Evolutionary conservation across 2,888 invertebrate species (phyloP).

Genomic region (Dermolepida albohirtum): DNA sequence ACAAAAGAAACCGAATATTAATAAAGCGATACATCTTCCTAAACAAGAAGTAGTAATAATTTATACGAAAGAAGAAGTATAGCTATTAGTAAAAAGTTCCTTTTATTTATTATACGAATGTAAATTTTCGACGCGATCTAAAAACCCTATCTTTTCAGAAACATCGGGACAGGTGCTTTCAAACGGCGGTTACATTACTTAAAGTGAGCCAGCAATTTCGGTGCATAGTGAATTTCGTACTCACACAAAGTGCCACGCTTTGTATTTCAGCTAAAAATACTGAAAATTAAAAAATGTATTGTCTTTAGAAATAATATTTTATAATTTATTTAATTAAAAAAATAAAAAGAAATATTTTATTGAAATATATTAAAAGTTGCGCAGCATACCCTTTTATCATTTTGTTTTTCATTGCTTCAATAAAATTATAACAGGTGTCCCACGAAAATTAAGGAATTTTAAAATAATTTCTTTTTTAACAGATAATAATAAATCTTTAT

Average conservation of each 20-base stretch:
- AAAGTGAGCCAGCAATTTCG: conserved; percentile 47
- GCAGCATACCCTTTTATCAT: too few relatives aligned
- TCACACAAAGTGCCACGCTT: background rate
- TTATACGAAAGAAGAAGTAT: conserved; percentile 38
- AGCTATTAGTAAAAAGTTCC: conserved; percentile 39
- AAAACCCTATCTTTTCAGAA: conserved; percentile 28
- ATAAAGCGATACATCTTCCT: conserved; percentile 43
- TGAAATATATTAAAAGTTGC: too few relatives aligned
- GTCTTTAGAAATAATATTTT: too few relatives aligned
- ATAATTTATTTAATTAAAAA: too few relatives aligned
- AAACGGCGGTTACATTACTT: conserved; percentile 45
- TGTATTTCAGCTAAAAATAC: too few relatives aligned
- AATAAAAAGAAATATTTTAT: too few relatives aligned
- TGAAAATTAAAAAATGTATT: too few relatives aligned
- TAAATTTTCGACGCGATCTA: conserved; percentile 42
- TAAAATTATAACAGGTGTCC: too few relatives aligned
- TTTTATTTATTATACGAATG: conserved; percentile 42
- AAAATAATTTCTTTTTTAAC: too few relatives aligned
- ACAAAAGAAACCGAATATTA: conserved; percentile 43
- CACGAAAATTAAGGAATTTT: too few relatives aligned
- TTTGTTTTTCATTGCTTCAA: too few relatives aligned
- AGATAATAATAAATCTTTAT: too few relatives aligned
- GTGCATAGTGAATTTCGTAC: conserved; percentile 7
- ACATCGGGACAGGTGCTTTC: conserved; percentile 45
- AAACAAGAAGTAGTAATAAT: conserved; percentile 36